Evolutionary conservation across 2,888 invertebrate genomes (phyloP), one percentile per base, ranked within the genome.

Genomic region (Drosophila bunnanda): DNA sequence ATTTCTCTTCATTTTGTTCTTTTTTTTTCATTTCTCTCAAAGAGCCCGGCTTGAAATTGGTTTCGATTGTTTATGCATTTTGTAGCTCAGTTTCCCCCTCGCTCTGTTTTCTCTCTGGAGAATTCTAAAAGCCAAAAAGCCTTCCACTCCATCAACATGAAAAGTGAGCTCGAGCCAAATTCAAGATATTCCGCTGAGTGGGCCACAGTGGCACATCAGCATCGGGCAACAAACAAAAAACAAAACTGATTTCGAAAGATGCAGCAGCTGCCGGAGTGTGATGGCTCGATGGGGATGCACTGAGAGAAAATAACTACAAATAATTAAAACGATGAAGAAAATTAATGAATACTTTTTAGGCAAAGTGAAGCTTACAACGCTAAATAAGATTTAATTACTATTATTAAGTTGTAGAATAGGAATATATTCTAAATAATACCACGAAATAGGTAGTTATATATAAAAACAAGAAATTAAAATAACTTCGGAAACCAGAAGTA

Each of bases 91-190:
- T 22, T 0, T 1, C 28, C 46, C 46, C 28, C 20, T 15, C 20
- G 48, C 17, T 32, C 50, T 8, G 17, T 48, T 30, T 46, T 48
- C 13, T 48, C 48, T 50, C 50, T 50, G 34, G 38, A 60, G 58
- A 76, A 70, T 78, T 52, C 43, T 66, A 54, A 71, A 58, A 72
- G 72, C 72, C 65, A 65, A 68, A 68, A 68, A 67, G 67, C 76
- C 85, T 85, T 77, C 79, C 77, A 89, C 89, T 89, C 90, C 75
- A 90, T 89, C 90, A 90, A 78, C 77, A 88, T 82, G 84, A 83
- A 81, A 66, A 60, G 61, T 62, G 61, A 77, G 78, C 82, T 74
- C 80, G 73, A 80, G 88, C 86, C 83, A 78, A 78, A 79, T 64
- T 56, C 69, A 66, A 64, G 66, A 67, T 67, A 67, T 67, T 67